Evolutionary conservation across 2,888 invertebrate species (phyloP).

Genomic region (Cryptocephalus primarius): DNA sequence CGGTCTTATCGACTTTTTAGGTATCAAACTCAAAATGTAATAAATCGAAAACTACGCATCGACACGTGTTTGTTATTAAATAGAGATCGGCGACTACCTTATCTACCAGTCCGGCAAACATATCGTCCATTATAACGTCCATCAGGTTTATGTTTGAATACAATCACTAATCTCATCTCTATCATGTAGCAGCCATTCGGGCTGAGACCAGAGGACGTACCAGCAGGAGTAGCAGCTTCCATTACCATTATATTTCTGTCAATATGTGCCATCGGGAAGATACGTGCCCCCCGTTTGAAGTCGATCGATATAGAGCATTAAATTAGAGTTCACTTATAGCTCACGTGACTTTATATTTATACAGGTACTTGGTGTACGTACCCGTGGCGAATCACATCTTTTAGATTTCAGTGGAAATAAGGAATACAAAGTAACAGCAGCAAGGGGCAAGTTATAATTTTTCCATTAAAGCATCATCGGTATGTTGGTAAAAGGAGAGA

Average conservation of each 20-base stretch:
- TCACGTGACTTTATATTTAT: no score
- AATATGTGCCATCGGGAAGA: slow-evolving; percentile 14
- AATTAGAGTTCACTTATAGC: no score
- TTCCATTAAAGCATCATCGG: no score
- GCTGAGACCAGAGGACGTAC: slow-evolving; percentile 15
- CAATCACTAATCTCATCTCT: slow-evolving; percentile 26
- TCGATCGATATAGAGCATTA: neutral
- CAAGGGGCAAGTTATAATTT: no score
- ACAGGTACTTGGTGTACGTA: no score
- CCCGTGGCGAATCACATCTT: no score
- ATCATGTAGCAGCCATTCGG: slow-evolving; percentile 11
- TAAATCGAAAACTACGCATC: slow-evolving; percentile 12
- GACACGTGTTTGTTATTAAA: slow-evolving; percentile 24
- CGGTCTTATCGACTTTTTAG: no score
- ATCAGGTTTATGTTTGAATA: slow-evolving; percentile 32
- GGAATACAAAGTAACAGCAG: no score
- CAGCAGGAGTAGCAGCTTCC: slow-evolving; percentile 6
- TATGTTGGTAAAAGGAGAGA: no score
- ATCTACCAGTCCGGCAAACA: slow-evolving; percentile 26
- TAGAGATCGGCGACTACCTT: slow-evolving; percentile 23
- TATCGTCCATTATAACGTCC: slow-evolving; percentile 33
- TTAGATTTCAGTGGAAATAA: no score
- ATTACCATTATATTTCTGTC: slow-evolving; percentile 13
- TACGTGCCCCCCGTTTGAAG: slow-evolving; percentile 8
- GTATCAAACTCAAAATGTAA: neutral